These are phyloP conservation scores for Labeo rohita DNA, from an alignment of 2,113 vertebrate species.

Conservation along the genomic window DNA sequence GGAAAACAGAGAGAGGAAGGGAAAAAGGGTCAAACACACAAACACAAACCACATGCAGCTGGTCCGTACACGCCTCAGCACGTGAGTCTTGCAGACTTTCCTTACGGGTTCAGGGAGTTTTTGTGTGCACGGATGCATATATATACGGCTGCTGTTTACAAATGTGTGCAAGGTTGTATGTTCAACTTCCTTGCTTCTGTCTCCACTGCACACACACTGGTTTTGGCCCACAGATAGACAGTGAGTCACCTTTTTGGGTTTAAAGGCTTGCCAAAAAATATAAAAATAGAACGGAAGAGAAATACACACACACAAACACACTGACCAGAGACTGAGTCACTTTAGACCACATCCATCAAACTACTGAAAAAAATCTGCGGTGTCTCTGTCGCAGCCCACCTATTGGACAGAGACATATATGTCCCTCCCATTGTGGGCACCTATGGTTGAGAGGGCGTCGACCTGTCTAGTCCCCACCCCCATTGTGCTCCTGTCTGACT, in stretches of 20 bases:
- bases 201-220: constrained; percentile 43
- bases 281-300: constrained; percentile 31
- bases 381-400: constrained; percentile 1
- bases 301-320: constrained; percentile 10
- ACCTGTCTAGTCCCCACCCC: constrained; percentile 61
- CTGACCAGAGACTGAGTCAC: constrained; percentile 23
- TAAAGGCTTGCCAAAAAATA: constrained; percentile 34
- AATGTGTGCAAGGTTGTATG: constrained; percentile 12
- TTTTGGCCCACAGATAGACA: constrained; percentile 42
- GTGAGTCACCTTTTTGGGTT: constrained; percentile 58
- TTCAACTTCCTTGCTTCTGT: background rate
- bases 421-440: constrained; percentile 42
- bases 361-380: constrained; percentile 31
- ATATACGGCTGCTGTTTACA: constrained; percentile 35
- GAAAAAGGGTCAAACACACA: constrained; percentile 55
- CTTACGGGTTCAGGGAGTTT: constrained; percentile 24
- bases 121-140: constrained; percentile 15
- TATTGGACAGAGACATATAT: constrained; percentile 24
- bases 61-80: constrained; percentile 59
- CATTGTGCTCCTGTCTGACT: constrained; percentile 50
- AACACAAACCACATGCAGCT: constrained; percentile 74
- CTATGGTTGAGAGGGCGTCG: constrained; percentile 47
- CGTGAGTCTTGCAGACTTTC: constrained; percentile 39
- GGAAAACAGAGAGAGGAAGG: background rate
- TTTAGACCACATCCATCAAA: constrained; percentile 16